Conservation (phyloP, 2,797 vertebrate genomes). For the Etheostoma perlongum region DNA sequence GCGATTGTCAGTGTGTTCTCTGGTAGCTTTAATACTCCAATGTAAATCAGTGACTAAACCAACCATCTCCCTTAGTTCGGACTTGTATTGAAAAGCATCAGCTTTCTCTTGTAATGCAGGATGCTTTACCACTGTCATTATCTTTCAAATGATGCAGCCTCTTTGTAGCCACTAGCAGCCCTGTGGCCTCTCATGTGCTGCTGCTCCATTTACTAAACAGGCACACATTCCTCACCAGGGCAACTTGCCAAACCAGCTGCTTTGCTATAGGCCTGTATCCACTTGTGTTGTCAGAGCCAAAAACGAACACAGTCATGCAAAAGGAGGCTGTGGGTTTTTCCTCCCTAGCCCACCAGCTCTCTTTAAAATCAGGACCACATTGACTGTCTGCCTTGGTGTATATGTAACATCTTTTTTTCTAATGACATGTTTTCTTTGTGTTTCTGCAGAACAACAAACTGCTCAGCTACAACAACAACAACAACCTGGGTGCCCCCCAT, state of each 20-base stretch:
- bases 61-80: slow-evolving; percentile 6
- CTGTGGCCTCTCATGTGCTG: slow-evolving; percentile 66
- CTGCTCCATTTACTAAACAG: slow-evolving; percentile 77
- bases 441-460: slow-evolving; percentile 93
- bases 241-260: slow-evolving; percentile 83
- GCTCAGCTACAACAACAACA: slow-evolving; percentile 92
- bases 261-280: slow-evolving; percentile 80
- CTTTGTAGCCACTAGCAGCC: slow-evolving; percentile 58
- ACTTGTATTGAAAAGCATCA: slow-evolving; percentile 29
- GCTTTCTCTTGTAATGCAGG: slow-evolving; percentile 55
- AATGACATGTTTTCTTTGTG: slow-evolving; percentile 9
- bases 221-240: slow-evolving; percentile 79
- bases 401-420: background rate
- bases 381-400: background rate
- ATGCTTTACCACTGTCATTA: slow-evolving; percentile 59
- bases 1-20: background rate
- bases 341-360: slow-evolving; percentile 4
- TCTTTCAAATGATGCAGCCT: slow-evolving; percentile 71
- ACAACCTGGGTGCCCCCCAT: slow-evolving; percentile 84
- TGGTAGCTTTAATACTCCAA: background rate
- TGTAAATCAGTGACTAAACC: slow-evolving; percentile 34
- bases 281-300: slow-evolving; percentile 66
- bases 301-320: slow-evolving; percentile 66
- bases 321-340: slow-evolving; percentile 29
- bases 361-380: slow-evolving; percentile 9